Conservation (phyloP, 2,113 vertebrate species). For the Phoxinus phoxinus region DNA sequence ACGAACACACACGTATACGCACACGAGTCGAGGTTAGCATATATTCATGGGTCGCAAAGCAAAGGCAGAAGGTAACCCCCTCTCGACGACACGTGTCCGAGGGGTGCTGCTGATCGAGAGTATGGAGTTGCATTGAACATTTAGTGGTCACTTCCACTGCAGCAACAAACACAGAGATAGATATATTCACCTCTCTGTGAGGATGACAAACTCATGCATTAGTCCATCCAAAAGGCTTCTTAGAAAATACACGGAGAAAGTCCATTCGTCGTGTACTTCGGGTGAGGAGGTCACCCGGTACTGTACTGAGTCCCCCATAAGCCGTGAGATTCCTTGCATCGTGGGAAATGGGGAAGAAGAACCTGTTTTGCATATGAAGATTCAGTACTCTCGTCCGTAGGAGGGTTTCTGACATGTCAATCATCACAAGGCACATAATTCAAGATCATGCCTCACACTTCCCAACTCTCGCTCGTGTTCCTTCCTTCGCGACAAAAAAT, state of each 20-base stretch:
- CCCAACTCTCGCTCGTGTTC: constrained; percentile 19
- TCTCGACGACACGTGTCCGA: constrained; percentile 54
- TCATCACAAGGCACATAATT: constrained; percentile 59
- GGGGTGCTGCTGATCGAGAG: constrained; percentile 67
- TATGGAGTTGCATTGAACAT: constrained; percentile 53
- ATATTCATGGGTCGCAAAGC: constrained; percentile 66
- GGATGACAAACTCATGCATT: constrained; percentile 65
- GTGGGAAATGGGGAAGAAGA: constrained; percentile 1
- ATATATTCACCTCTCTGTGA: constrained; percentile 61
- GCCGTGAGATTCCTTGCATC: constrained; percentile 3
- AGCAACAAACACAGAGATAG: constrained; percentile 64
- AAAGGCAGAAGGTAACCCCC: constrained; percentile 69
- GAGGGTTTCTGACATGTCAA: constrained; percentile 20
- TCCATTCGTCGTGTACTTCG: constrained; percentile 30
- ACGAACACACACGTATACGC: constrained; percentile 63
- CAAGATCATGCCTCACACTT: constrained; percentile 48
- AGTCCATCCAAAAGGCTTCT: constrained; percentile 18
- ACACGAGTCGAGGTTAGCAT: constrained; percentile 70
- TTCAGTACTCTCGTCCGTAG: neutral
- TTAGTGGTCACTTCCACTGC: constrained; percentile 62
- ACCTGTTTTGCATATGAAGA: constrained; percentile 34
- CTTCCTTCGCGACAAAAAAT: constrained; percentile 19
- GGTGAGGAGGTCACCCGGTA: constrained; percentile 38
- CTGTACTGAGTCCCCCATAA: constrained; percentile 27
- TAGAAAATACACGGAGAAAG: neutral